Evolutionary conservation across 2,797 vertebrate species (phyloP), one percentile per base, ranked within the genome.

Genomic region (Erpetoichthys calabaricus): DNA sequence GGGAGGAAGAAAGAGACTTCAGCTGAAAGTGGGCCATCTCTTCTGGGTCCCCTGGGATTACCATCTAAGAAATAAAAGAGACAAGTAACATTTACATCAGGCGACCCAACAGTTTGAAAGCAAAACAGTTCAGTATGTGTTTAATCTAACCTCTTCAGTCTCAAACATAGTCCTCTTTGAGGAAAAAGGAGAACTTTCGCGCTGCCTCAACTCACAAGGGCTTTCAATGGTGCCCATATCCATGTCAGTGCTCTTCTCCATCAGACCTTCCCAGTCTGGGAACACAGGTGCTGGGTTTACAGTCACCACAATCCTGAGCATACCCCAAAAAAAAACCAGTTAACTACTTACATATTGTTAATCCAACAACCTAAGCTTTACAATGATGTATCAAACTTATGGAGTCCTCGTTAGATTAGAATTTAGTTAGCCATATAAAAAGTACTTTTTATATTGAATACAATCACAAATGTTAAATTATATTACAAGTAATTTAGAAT

Each of bases 151-250:
- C 89, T 96, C 92, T 59, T 96, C 92, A 0, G 91, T 92, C 74
- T 96, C 92, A 53, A 91, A 96, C 92, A 96, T 96, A 60, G 91
- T 94, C 67, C 91, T 83, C 72, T 89, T 94, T 61, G 92, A 94
- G 54, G 91, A 93, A 73, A 96, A 96, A 0, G 92, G 91, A 0
- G 91, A 92, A 59, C 90, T 90, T 69, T 82, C 83, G 1, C 89
- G 89, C 60, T 89, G 83, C 44, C 70, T 77, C 56, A 94, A 70
- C 70, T 92, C 89, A 56, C 91, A 96, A 3, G 91, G 90, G 62
- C 88, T 94, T 73, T 96, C 91, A 0, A 86, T 83, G 42, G 85
- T 52, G 0, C 86, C 86, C 47, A 89, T 64, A 57, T 92, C 91
- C 62, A 78, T 69, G 9, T 85, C 81, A 52, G 84, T 75, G 0